Evolutionary conservation across 1,140 invertebrate species (phyloP), one percentile per base, ranked within the genome.

Genomic region (Euura saliciscinereae): DNA sequence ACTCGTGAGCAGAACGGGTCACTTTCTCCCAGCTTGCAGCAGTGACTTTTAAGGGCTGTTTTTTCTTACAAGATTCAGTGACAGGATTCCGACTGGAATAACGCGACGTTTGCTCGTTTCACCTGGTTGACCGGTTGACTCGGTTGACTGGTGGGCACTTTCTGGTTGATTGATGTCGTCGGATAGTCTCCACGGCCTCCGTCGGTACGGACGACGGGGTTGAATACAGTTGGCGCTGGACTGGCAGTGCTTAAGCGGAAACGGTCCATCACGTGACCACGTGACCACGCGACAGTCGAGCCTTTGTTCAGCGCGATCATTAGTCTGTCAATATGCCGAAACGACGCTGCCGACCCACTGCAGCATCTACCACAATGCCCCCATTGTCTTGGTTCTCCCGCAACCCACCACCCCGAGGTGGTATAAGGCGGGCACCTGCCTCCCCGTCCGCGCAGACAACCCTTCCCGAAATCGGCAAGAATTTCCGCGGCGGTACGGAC

Each of bases 281-380:
- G 85, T 86, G 84, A 82, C 85, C 78, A 79, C 77, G 84, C 86
- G 86, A 87, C 86, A 85, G 83, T 86, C 83, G 79, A 59, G 84
- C 84, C 83, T 87, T 87, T 86, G 86, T 86, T 86, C 82, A 77
- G 72, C 74, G 78, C 79, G 83, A 85, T 86, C 86, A 86, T 86
- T 86, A 87, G 84, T 86, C 86, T 87, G 85, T 86, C 86, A 86
- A 86, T 87, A 86, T 87, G 84, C 84, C 82, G 79, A 85, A 86
- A 85, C 84, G 80, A 85, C 82, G 85, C 82, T 83, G 51, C 51
- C 77, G 74, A 76, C 77, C 77, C 78, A 78, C 80, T 59, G 51
- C 51, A 59, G 51, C 51, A 59, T 59, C 51, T 59, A 59, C 51
- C 51, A 59, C 51, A 59, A 81, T 77, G 76, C 75, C 74, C 75